Evolutionary conservation across 2,888 invertebrate species (phyloP).

Genomic region (Smittia aterrima): DNA sequence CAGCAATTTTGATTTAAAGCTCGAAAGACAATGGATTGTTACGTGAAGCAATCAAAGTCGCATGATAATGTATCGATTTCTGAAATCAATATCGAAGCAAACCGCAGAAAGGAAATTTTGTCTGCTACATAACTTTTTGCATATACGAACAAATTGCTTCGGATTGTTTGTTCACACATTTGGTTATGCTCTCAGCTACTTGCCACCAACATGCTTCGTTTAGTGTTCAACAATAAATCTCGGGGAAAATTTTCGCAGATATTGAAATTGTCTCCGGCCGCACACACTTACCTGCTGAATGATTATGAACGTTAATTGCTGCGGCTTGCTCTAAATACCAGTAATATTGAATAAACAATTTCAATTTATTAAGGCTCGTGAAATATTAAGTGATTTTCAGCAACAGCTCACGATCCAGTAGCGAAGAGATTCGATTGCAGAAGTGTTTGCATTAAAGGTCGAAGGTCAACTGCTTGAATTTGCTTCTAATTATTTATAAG

Average conservation of each 20-base stretch:
- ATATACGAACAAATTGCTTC: neutral
- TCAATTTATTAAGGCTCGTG: neutral
- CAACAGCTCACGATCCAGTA: neutral
- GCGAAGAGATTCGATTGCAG: neutral
- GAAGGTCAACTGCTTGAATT: slow-evolving; percentile 8
- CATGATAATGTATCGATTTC: slow-evolving; percentile 1
- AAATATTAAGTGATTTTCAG: slow-evolving; percentile 3
- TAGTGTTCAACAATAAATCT: neutral
- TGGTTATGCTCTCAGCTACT: neutral
- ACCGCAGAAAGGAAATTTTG: neutral
- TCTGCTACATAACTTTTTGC: neutral
- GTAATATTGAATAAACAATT: neutral
- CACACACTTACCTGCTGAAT: neutral
- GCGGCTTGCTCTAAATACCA: slow-evolving; percentile 3
- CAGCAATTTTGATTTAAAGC: neutral
- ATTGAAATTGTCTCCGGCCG: neutral
- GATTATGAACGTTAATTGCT: neutral
- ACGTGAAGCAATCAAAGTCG: neutral
- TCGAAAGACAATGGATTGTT: neutral
- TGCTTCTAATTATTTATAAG: neutral
- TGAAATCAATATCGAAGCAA: neutral
- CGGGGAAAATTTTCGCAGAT: neutral
- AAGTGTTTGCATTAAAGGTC: neutral
- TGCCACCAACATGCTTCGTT: neutral
- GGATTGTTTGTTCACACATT: slow-evolving; percentile 2